These are phyloP conservation scores for Virgularia gustaviana DNA, from an alignment of 92 coral and sea anemone species.

Conservation along the genomic window DNA sequence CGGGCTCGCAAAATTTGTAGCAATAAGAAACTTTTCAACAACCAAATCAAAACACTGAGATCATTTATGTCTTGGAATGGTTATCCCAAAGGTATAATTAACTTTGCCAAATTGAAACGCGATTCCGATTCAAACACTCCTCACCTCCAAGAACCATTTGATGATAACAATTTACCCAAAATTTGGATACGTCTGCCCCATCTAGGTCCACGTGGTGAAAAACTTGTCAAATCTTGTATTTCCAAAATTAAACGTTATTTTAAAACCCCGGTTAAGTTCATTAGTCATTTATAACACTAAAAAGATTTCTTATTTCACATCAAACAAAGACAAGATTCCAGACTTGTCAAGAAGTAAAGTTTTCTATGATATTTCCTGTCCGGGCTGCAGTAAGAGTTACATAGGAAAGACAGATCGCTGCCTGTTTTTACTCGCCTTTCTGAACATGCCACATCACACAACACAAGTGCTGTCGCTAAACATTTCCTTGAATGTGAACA, in stretches of 20 bases:
- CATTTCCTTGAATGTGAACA: no score
- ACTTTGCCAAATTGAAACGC: neutral
- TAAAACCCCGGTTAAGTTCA: neutral
- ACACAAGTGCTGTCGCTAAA: no score
- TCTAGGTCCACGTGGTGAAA: conserved; percentile 1
- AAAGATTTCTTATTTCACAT: neutral
- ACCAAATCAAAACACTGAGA: neutral
- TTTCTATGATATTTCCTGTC: neutral
- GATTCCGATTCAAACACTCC: neutral
- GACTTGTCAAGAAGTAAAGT: neutral
- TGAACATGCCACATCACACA: no score
- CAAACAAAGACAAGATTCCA: conserved; percentile 10
- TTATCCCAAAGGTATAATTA: neutral
- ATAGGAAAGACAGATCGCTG: neutral
- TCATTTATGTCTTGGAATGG: neutral
- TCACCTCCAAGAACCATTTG: neutral
- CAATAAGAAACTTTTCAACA: neutral
- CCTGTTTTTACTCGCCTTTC: neutral
- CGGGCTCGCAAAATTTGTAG: neutral
- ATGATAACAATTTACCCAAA: neutral
- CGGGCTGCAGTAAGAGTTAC: neutral
- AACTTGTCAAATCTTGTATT: neutral
- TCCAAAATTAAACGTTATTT: neutral
- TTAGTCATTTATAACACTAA: neutral
- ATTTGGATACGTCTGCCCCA: neutral